Base-by-base conservation (phyloP, 2,797 vertebrate species). In the Pangasius larnaudii region DNA sequence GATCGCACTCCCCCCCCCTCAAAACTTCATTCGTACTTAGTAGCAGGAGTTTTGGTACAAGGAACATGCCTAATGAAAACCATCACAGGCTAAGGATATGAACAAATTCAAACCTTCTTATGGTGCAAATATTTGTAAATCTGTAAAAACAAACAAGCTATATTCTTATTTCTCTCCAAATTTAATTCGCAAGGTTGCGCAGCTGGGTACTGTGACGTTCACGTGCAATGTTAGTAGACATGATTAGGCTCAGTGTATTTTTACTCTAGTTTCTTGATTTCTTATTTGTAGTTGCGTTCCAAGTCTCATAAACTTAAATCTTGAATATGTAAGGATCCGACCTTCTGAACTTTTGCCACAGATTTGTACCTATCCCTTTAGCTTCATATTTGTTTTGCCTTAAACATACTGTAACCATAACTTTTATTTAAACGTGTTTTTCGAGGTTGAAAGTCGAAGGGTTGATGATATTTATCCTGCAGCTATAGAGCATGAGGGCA, bases 381-480 rank as follows among this genome's bases (percentile, higher is more conserved):
- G 9, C 7, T 30, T 14, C 24, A 77, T 56, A 36, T 56, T 71
- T 36, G 46, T 85, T 56, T 56, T 85, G 10, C 72, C 56, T 78
- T 61, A 81, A 82, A 61, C 67, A 65, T 30, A 83, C 39, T 49
- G 27, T 67, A 33, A 49, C 27, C 14, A 46, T 82, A 46, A 46
- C 13, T 27, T 27, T 59, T 42, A 51, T 61, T 80, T 42, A 58
- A 53, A 78, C 27, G 11, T 1, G n/a, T 11, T 36, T 77, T 22
- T 22, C 19, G 2, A 56, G n/a, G 30, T 5, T 79, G 77, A 79
- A 79, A 81, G 59, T 65, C 59, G 0, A 65, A 65, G 14, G 78
- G 39, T 46, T 7, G n/a, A 27, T 1, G 22, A 6, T 78, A 51
- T 88, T 88, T 88, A 56, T 13, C 87, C 59, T 39, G 24, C 49